Base-by-base conservation (phyloP, 2,888 invertebrate genomes). In the Diarsia rubi region DNA sequence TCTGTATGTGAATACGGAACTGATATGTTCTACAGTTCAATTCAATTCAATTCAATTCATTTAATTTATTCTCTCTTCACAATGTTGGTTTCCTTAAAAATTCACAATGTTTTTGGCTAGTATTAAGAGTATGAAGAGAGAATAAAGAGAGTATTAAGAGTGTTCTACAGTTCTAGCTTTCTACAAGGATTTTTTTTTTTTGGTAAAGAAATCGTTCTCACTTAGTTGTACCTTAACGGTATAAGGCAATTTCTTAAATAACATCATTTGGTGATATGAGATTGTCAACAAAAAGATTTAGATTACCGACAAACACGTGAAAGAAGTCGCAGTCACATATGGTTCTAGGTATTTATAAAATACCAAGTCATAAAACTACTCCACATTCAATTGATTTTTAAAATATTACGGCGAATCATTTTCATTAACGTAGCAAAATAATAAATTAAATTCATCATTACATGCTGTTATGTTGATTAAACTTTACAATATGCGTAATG, bases 11-110 rank as follows among this genome's bases (percentile, higher is more conserved):
- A 31, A 62, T 4, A 62, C 24, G n/a, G 62, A 52, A 62, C 73
- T 62, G 57, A 62, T 73, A 73, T 73, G n/a, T 73, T 72, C 9
- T 24, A 27, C 59, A 21, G n/a, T n/a, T n/a, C n/a, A n/a, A n/a
- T n/a, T n/a, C n/a, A n/a, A n/a, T n/a, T n/a, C n/a, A n/a, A n/a
- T n/a, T n/a, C n/a, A n/a, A n/a, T n/a, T n/a, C n/a, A n/a, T n/a
- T n/a, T n/a, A n/a, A n/a, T n/a, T n/a, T n/a, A n/a, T n/a, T n/a
- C n/a, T n/a, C n/a, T n/a, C n/a, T n/a, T n/a, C n/a, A n/a, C n/a
- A n/a, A n/a, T n/a, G n/a, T n/a, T n/a, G n/a, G n/a, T n/a, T n/a
- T n/a, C n/a, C n/a, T n/a, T n/a, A n/a, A n/a, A n/a, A n/a, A n/a
- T n/a, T n/a, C n/a, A n/a, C n/a, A n/a, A n/a, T n/a, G n/a, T n/a